phyloP scores from a whole-genome alignment of 2,113 vertebrate species.

The Sturnira hondurensis region DNA sequence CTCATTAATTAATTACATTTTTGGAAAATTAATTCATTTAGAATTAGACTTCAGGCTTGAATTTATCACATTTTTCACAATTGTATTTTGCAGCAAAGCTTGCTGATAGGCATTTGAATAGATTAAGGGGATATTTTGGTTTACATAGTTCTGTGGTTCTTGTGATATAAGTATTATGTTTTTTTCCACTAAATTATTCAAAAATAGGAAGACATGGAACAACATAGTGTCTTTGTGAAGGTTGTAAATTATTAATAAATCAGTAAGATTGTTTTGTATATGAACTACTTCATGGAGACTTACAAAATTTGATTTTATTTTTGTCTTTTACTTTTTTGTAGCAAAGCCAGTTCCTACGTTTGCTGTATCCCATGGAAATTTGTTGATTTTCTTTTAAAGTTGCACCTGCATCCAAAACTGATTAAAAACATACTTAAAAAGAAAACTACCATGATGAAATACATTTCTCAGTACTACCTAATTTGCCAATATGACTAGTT shows the following conservation, averaged over 20 bases:
- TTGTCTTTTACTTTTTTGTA: constrained; percentile 23
- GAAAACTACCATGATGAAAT: constrained; percentile 56
- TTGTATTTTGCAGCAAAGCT: constrained; percentile 35
- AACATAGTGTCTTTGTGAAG: not conserved
- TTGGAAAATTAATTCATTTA: constrained; percentile 60
- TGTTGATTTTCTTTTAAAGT: constrained; percentile 52
- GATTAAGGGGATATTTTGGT: not conserved
- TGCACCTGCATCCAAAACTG: constrained; percentile 59
- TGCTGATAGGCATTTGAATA: not conserved
- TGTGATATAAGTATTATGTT: not conserved
- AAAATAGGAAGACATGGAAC: not conserved
- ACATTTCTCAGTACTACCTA: constrained; percentile 44
- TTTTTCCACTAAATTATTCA: constrained; percentile 39
- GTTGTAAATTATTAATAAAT: not conserved
- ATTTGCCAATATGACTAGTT: constrained; percentile 63
- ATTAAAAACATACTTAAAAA: constrained; percentile 50
- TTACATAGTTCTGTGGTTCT: constrained; percentile 1
- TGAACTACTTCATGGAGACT: not conserved
- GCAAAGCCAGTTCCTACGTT: constrained; percentile 13
- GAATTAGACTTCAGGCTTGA: constrained; percentile 54
- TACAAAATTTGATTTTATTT: constrained; percentile 3
- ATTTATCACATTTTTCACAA: constrained; percentile 52
- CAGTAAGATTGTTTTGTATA: not conserved
- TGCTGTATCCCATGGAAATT: constrained; percentile 18
- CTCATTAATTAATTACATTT: constrained; percentile 75